phyloP scores from a whole-genome alignment of 2,888 invertebrate species.

The Biston betularia region DNA sequence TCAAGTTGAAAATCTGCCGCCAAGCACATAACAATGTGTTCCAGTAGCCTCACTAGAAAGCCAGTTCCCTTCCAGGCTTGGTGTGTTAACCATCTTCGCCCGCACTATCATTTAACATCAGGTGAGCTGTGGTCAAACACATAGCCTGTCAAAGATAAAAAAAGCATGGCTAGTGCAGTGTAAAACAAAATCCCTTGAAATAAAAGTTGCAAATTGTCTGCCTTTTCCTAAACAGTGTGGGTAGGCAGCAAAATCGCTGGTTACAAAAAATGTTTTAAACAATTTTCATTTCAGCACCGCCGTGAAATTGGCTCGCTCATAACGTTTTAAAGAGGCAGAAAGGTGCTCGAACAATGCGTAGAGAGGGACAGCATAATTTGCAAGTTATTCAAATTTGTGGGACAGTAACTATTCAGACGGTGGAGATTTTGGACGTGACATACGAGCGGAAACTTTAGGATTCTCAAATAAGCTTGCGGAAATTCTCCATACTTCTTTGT shows the following conservation, averaged over 20 bases:
- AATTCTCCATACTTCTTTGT: not conserved
- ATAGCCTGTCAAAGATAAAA: too few relatives aligned
- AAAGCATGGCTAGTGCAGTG: too few relatives aligned
- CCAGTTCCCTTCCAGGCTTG: too few relatives aligned
- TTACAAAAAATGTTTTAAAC: constrained; percentile 7
- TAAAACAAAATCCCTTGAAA: too few relatives aligned
- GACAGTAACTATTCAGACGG: constrained; percentile 57
- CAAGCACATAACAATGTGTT: too few relatives aligned
- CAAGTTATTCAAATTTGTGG: constrained; percentile 62
- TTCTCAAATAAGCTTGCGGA: not conserved
- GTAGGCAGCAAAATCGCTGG: not conserved
- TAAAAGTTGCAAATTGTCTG: not conserved
- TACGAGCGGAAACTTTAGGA: constrained; percentile 14
- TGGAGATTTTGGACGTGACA: constrained; percentile 50
- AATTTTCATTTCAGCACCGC: constrained; percentile 20
- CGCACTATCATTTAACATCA: too few relatives aligned
- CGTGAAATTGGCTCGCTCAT: constrained; percentile 44
- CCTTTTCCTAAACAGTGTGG: too few relatives aligned
- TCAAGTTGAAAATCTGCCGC: too few relatives aligned
- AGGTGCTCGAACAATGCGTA: constrained; percentile 54
- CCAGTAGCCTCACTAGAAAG: too few relatives aligned
- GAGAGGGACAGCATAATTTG: constrained; percentile 56
- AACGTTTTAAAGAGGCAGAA: constrained; percentile 43
- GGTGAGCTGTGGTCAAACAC: too few relatives aligned
- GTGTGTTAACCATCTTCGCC: too few relatives aligned